Base-by-base conservation (phyloP, 2,797 vertebrate species). In the Enteromius fasciolatus region DNA sequence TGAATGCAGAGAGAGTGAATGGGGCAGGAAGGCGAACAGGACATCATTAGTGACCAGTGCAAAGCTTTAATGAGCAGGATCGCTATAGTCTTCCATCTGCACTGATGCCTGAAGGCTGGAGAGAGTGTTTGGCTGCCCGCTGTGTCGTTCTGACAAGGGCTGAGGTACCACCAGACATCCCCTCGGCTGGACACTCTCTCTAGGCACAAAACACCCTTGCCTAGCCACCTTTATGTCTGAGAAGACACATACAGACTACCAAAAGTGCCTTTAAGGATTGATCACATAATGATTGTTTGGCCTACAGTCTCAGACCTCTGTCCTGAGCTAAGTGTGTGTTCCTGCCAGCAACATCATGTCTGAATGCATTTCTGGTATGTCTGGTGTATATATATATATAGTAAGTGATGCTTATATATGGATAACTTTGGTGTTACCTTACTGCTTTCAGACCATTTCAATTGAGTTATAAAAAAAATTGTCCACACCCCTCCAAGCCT, bases 31-130 rank as follows among this genome's bases (percentile, higher is more conserved):
- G 50, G 9, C 6, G 3, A 20, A 50, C 87, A 64, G 86, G 90
- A 89, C 85, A 91, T 93, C 90, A 92, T 94, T 93, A 93, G 80
- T 84, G 89, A 86, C 78, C 88, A 63, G 14, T 31, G 59, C 25
- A 28, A 31, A 86, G 83, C 88, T 90, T 84, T 89, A 93, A 93
- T 86, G 89, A 92, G 91, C 85, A 2, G 74, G 76, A 87, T 91
- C 89, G 83, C 90, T 92, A 90, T 91, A 90, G 75, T 88, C 89
- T 89, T 91, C 89, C 87, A 85, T 93, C 89, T 87, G 87, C 84
- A 25, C 89, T 89, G 59, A 25, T 63, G 59, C 12, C 59, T 17
- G 12, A 90, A 86, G 88, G 87, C 89, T 89, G 86, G 80, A 87
- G 87, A 87, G 80, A 66, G 70, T 63, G 44, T 48, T 6, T 23